Conservation (phyloP, 2,113 vertebrate genomes). For the Eretmochelys imbricata region DNA sequence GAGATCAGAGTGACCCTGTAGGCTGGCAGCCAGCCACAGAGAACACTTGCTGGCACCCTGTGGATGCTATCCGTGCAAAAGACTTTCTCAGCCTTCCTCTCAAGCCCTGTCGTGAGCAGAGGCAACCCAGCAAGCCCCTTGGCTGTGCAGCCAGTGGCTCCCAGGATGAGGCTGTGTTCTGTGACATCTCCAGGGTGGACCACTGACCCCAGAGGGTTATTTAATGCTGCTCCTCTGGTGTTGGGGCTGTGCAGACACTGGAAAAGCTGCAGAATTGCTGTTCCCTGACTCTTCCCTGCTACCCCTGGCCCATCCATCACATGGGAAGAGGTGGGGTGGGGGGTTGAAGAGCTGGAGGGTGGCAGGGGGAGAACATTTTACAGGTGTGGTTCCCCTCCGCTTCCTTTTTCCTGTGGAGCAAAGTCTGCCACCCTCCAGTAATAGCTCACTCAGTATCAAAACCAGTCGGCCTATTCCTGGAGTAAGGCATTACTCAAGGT, state of each 20-base stretch:
- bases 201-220: not conserved
- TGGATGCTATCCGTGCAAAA: too few relatives aligned
- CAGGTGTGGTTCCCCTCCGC: not conserved
- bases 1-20: not conserved
- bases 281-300: not conserved
- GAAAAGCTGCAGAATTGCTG: not conserved
- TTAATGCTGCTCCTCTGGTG: not conserved
- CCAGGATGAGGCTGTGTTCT: accelerated
- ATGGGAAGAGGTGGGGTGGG: accelerated
- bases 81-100: not conserved
- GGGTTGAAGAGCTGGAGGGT: not conserved
- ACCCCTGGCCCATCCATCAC: not conserved
- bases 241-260: not conserved
- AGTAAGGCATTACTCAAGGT: not conserved
- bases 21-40: accelerated
- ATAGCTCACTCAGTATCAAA: not conserved
- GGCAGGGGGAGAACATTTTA: not conserved
- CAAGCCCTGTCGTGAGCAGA: not conserved
- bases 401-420: not conserved
- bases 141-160: accelerated
- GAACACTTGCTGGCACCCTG: accelerated
- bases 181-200: not conserved
- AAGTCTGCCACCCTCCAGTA: not conserved
- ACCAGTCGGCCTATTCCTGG: not conserved
- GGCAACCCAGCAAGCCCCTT: not conserved